Conservation (phyloP, 2,113 vertebrate genomes). For the Eptesicus fuscus region DNA sequence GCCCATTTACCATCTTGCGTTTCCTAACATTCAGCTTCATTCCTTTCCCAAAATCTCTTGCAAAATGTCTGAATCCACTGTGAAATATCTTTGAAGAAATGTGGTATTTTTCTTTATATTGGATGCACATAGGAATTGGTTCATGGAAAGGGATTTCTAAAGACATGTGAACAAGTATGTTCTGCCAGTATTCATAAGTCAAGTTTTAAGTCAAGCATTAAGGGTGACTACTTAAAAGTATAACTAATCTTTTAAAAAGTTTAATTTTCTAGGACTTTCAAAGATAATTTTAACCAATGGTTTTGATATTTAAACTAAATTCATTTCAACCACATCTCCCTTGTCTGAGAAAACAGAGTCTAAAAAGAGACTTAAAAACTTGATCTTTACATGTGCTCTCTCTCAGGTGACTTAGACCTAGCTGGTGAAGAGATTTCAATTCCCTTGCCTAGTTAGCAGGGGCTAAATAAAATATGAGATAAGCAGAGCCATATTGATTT, state of each 20-base stretch:
- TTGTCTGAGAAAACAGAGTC: not conserved
- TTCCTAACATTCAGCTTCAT: not conserved
- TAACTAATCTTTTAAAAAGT: constrained; percentile 58
- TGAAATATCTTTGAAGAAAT: not conserved
- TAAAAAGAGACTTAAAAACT: not conserved
- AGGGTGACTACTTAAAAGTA: constrained; percentile 56
- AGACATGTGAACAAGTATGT: not conserved
- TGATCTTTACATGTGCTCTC: not conserved
- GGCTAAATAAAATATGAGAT: constrained; percentile 42
- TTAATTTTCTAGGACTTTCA: not conserved
- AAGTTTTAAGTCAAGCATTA: constrained; percentile 46
- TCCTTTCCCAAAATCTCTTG: not conserved
- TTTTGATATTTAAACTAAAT: constrained; percentile 20
- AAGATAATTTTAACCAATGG: not conserved
- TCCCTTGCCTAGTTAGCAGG: constrained; percentile 19
- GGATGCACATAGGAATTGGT: not conserved
- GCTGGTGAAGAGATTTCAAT: not conserved
- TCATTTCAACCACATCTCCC: not conserved
- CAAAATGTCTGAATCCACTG: not conserved
- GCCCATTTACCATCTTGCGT: not conserved
- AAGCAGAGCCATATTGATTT: constrained; percentile 54
- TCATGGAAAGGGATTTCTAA: constrained; percentile 22
- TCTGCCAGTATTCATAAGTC: constrained; percentile 56
- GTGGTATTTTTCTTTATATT: not conserved
- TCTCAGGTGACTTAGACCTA: constrained; percentile 8